Evolutionary conservation across 2,113 vertebrate species (phyloP), one percentile per base, ranked within the genome.

Genomic region (Chrysochloris asiatica): DNA sequence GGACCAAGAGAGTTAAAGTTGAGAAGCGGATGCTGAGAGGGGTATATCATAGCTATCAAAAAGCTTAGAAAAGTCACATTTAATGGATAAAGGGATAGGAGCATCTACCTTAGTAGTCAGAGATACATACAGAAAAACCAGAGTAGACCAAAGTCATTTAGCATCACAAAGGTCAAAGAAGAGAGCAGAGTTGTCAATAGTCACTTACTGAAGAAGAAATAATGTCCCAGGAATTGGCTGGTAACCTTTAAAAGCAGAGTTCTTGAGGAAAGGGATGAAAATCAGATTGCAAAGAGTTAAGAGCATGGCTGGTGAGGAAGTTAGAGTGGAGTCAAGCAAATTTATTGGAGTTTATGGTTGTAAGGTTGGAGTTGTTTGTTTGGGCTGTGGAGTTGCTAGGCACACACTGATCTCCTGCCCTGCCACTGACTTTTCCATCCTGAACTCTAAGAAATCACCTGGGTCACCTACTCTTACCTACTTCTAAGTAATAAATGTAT

Each of bases 381-480:
- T 93, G 79, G 92, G 94, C 88, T 45, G 47, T n/a, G 83, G 50
- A 67, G 86, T 90, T 95, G 93, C 88, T 86, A 95, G 92, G 90
- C 33, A 48, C 19, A 90, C 30, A 7, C 69, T 24, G 36, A 71
- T 85, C 76, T 89, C 45, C 52, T n/a, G 69, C 47, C 78, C 59
- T 21, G n/a, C 67, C 26, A 22, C 73, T 30, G 9, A 33, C 77
- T 90, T 88, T 93, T 56, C 56, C 33, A 50, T 83, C 79, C 63
- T 28, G 38, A 94, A 87, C 38, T 22, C 69, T 71, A 41, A 83
- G 56, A 86, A 73, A 88, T 85, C 84, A 86, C 69, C 86, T 79
- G 45, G 52, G 76, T 63, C 72, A 59, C 54, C 41, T 75, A 28
- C 30, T 56, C 88, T 91, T 30, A 67, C 12, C 30, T 12, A 19